Evolutionary conservation across 1,140 invertebrate species (phyloP), one percentile per base, ranked within the genome.

Genomic region (Ceratina calcarata): DNA sequence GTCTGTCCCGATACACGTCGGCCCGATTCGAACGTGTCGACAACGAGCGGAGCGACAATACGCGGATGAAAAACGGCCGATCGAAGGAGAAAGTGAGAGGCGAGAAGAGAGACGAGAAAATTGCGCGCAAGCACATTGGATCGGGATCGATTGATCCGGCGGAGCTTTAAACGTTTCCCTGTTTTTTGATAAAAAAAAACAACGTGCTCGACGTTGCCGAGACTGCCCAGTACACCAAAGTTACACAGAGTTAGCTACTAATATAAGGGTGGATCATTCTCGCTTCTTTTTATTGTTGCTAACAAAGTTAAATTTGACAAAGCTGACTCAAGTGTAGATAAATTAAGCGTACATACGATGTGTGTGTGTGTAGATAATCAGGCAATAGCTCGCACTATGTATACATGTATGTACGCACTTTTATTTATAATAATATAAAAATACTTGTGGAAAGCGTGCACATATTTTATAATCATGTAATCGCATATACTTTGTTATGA

Each of bases 11-110:
- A 4, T 57, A 37, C 68, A 24, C 32, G 53, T 32, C 57, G 32
- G 51, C 65, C 10, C 20, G 10, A 18, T 37, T n/a, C 77, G 58
- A 64, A 72, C 68, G 76, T 72, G 76, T 78, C 70, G 77, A 79
- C 77, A 79, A 79, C 53, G 61, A 64, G 76, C 57, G 24, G 67
- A 45, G 20, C 15, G 37, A 61, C 66, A n/a, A 27, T 51, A 49
- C 66, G 51, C 8, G 0, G 8, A 60, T 53, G 61, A 65, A 79
- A 65, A 78, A 72, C 32, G 32, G 6, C 32, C 32, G 32, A 37
- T 37, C 32, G 32, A 37, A n/a, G 27, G 68, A 0, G n/a, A 13
- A 18, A 15, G n/a, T n/a, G n/a, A n/a, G n/a, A n/a, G n/a, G n/a
- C 1, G 16, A 12, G 18, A 13, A 22, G 32, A 20, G 20, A 32